These are phyloP conservation scores for Oscheius sp. DNA, from an alignment of 2,888 invertebrate species.

Conservation along the genomic window DNA sequence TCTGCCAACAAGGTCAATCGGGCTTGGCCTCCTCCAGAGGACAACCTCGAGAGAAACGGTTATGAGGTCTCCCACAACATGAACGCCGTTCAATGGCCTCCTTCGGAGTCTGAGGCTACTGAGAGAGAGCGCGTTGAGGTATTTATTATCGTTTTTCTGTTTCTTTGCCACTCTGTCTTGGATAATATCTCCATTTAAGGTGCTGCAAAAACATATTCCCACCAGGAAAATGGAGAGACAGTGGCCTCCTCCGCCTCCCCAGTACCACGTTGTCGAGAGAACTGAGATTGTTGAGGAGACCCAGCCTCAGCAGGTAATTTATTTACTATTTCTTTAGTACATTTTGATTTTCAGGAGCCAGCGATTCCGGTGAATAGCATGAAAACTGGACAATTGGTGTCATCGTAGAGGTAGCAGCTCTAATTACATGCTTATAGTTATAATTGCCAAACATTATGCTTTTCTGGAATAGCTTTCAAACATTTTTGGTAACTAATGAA, in stretches of 20 bases:
- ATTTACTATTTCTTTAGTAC: too few relatives aligned
- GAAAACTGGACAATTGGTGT: conserved; percentile 35
- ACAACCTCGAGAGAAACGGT: conserved; percentile 26
- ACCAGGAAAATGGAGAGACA: conserved; percentile 58
- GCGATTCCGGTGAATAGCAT: conserved; percentile 41
- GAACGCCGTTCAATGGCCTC: conserved; percentile 70
- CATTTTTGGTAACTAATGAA: neutral
- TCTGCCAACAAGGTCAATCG: conserved; percentile 56
- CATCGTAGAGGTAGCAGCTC: conserved; percentile 32
- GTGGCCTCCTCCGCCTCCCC: conserved; percentile 66
- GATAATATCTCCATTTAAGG: conserved; percentile 6
- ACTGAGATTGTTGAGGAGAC: conserved; percentile 6
- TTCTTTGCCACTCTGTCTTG: neutral
- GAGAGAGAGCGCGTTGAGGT: conserved; percentile 63
- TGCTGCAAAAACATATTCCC: conserved; percentile 64
- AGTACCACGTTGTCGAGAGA: conserved; percentile 51
- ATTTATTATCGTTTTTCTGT: neutral
- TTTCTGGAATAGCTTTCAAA: neutral
- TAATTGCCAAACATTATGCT: neutral
- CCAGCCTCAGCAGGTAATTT: too few relatives aligned
- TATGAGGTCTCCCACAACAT: conserved; percentile 55
- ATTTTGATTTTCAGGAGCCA: conserved; percentile 20
- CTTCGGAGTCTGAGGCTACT: conserved; percentile 66
- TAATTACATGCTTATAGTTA: neutral
- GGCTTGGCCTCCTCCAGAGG: conserved; percentile 67